Percentiles rank a stretch among this genome's conserved stretches.
Evolutionary conservation across 1,140 invertebrate species (phyloP).

Genomic region (Pinna nobilis): DNA sequence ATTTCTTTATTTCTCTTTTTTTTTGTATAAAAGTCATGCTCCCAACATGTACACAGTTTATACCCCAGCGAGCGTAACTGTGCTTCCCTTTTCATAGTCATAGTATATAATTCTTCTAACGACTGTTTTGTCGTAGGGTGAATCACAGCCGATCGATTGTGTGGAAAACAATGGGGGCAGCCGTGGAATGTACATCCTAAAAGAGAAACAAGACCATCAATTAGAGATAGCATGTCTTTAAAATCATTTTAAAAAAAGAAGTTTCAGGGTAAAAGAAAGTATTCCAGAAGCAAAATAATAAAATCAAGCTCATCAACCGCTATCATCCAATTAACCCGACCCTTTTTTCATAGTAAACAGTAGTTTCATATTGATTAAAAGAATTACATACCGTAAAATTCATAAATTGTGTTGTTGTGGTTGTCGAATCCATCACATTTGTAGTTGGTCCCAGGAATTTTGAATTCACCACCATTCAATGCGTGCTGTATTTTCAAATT

Average conservation of each 20-base stretch:
- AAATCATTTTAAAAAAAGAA: not conserved
- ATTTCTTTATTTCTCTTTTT: not conserved
- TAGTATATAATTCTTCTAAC: conserved; percentile 40
- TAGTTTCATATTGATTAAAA: too few relatives aligned
- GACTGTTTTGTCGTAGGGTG: conserved; percentile 12
- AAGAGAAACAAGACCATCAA: not conserved
- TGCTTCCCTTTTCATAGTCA: conserved; percentile 27
- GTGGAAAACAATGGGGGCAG: conserved; percentile 37
- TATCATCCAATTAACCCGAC: not conserved
- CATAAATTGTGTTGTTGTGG: conserved; percentile 10
- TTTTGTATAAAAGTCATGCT: conserved; percentile 26
- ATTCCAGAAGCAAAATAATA: not conserved
- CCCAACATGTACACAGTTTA: conserved; percentile 28
- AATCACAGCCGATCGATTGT: not conserved
- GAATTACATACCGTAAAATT: conserved; percentile 23
- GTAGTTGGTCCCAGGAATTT: conserved; percentile 20
- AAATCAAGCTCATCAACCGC: not conserved
- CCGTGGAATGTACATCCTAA: conserved; percentile 45
- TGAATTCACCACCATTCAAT: conserved; percentile 15
- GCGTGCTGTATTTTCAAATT: conserved; percentile 10
- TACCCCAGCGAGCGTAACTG: conserved; percentile 16
- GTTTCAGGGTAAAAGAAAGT: not conserved
- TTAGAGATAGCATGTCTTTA: not conserved
- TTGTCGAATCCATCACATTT: conserved; percentile 15
- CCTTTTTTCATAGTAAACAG: too few relatives aligned